phyloP scores from a whole-genome alignment of 2,113 vertebrate genomes.

The Hippocampus guttulatus region DNA sequence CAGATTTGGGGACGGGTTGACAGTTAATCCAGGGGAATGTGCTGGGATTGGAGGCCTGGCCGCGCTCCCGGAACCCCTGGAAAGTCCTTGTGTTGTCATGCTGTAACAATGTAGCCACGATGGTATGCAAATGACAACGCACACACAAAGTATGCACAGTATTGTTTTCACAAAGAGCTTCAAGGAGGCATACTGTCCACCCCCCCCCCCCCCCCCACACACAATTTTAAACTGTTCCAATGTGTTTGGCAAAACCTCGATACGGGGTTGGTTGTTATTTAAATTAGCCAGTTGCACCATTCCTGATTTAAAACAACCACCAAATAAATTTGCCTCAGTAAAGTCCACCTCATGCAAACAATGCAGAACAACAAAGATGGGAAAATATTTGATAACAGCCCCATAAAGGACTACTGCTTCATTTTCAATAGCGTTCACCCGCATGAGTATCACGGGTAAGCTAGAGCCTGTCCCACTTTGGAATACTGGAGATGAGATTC shows the following conservation, averaged over 20 bases:
- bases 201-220: too few relatives aligned
- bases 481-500: neutral
- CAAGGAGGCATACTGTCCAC: neutral
- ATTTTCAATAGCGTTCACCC: neutral
- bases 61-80: slow-evolving; percentile 60
- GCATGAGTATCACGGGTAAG: too few relatives aligned
- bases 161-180: slow-evolving; percentile 29
- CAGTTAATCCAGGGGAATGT: slow-evolving; percentile 70
- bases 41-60: slow-evolving; percentile 68
- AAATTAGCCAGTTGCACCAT: too few relatives aligned
- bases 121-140: slow-evolving; percentile 23
- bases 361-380: neutral
- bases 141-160: slow-evolving; percentile 42
- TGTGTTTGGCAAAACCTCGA: neutral
- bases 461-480: too few relatives aligned
- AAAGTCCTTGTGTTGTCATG: slow-evolving; percentile 12
- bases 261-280: too few relatives aligned
- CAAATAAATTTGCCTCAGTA: neutral
- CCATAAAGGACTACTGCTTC: neutral
- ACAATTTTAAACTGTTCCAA: neutral
- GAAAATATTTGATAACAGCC: neutral
- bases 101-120: slow-evolving; percentile 11
- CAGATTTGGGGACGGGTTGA: slow-evolving; percentile 67
- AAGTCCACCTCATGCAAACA: neutral
- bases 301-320: too few relatives aligned